A percentile compares a stretch with the other conserved stretches of the same genome.
phyloP scores from a whole-genome alignment of 2,113 vertebrate genomes.

The Spea multiplicata region DNA sequence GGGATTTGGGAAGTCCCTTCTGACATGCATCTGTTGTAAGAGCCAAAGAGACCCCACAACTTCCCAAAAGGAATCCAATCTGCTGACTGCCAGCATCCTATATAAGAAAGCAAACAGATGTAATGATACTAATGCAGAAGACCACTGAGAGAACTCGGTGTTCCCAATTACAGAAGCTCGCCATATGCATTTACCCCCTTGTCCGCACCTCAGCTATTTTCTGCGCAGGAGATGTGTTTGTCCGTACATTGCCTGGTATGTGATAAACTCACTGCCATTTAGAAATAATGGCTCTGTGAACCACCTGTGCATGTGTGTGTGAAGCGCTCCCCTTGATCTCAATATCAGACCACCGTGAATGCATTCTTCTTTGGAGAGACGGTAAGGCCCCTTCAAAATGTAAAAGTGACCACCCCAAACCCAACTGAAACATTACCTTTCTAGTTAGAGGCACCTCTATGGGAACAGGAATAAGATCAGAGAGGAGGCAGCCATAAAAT shows the following conservation, averaged over 20 bases:
- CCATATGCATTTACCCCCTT: too few species aligned
- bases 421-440: constrained; percentile 72
- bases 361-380: too few species aligned
- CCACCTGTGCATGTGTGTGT: too few species aligned
- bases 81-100: constrained; percentile 95
- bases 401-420: too few species aligned
- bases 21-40: constrained; percentile 95
- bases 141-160: background rate
- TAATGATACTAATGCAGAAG: background rate
- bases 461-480: constrained; percentile 90
- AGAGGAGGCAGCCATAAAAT: constrained; percentile 92
- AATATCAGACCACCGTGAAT: too few species aligned
- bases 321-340: too few species aligned
- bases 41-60: constrained; percentile 88
- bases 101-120: constrained; percentile 18
- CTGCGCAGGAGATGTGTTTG: too few species aligned
- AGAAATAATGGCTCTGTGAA: too few species aligned
- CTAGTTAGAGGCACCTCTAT: constrained; percentile 93
- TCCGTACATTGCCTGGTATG: too few species aligned
- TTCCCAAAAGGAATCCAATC: constrained; percentile 91
- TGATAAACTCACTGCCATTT: too few species aligned
- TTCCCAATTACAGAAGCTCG: background rate
- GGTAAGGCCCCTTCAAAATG: too few species aligned
- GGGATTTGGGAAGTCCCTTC: constrained; percentile 93
- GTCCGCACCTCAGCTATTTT: too few species aligned